These are phyloP conservation scores for Perca fluviatilis DNA, from an alignment of 2,113 vertebrate species.

Conservation along the genomic window DNA sequence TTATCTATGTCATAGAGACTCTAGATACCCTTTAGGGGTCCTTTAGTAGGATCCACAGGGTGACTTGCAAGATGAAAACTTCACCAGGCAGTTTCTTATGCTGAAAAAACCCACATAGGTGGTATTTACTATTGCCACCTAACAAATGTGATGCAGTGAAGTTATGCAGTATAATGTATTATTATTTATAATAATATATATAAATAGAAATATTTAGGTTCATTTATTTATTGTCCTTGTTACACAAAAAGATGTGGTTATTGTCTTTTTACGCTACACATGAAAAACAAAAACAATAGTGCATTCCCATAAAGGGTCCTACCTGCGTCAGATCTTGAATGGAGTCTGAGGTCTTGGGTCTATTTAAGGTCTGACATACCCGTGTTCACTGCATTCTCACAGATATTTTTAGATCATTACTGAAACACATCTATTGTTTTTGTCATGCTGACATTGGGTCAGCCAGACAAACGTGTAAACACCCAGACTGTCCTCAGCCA, in stretches of 20 bases:
- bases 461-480: no score
- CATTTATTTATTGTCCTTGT: background rate
- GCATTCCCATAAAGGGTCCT: no score
- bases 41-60: slow-evolving; percentile 36
- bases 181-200: background rate
- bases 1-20: slow-evolving; percentile 42
- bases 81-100: background rate
- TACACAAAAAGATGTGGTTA: background rate
- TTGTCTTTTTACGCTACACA: no score
- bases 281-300: no score
- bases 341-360: no score
- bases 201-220: background rate
- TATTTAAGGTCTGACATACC: no score
- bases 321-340: no score
- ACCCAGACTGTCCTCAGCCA: no score
- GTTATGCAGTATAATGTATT: background rate
- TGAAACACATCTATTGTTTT: no score
- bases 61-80: background rate
- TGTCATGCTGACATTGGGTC: no score
- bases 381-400: no score
- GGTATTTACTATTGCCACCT: background rate
- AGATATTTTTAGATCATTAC: no score
- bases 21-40: slow-evolving; percentile 41
- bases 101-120: background rate
- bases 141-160: background rate